These are phyloP conservation scores for Drosophila santomea DNA, from an alignment of 1,140 invertebrate genomes.

Conservation along the genomic window DNA sequence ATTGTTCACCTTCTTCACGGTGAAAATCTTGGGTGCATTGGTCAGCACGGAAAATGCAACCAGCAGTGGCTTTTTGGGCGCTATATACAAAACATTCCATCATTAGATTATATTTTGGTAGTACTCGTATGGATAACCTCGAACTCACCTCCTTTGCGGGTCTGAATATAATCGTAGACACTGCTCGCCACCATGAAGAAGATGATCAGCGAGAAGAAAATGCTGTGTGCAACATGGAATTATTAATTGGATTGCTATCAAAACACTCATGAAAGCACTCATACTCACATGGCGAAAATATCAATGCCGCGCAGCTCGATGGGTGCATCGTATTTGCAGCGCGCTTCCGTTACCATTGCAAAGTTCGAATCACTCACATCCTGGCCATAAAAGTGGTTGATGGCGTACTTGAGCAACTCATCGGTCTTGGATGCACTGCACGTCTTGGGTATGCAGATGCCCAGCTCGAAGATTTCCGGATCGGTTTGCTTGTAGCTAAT, in stretches of 20 bases:
- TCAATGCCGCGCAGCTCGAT: slow-evolving; percentile 68
- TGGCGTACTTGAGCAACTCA: slow-evolving; percentile 46
- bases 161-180: slow-evolving; percentile 74
- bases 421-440: slow-evolving; percentile 63
- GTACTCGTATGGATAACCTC: too few relatives aligned
- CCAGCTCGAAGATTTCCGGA: slow-evolving; percentile 71
- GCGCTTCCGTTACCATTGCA: slow-evolving; percentile 49
- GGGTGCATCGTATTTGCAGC: slow-evolving; percentile 71
- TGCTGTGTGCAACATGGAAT: slow-evolving; percentile 7
- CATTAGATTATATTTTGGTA: too few relatives aligned
- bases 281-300: slow-evolving; percentile 77
- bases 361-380: slow-evolving; percentile 27
- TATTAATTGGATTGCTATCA: background rate
- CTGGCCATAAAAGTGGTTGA: slow-evolving; percentile 48
- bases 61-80: slow-evolving; percentile 62
- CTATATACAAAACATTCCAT: slow-evolving; percentile 1
- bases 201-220: slow-evolving; percentile 72
- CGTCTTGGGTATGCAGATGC: slow-evolving; percentile 69
- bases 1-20: slow-evolving; percentile 71
- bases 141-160: slow-evolving; percentile 64
- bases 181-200: slow-evolving; percentile 72
- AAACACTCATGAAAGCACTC: too few relatives aligned
- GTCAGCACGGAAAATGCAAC: slow-evolving; percentile 75
- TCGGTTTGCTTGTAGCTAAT: slow-evolving; percentile 70
- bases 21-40: slow-evolving; percentile 81